A percentile compares a stretch with the other conserved stretches of the same genome.
Evolutionary conservation across 2,888 invertebrate species (phyloP).

Genomic region (Parascotia fuliginaria): DNA sequence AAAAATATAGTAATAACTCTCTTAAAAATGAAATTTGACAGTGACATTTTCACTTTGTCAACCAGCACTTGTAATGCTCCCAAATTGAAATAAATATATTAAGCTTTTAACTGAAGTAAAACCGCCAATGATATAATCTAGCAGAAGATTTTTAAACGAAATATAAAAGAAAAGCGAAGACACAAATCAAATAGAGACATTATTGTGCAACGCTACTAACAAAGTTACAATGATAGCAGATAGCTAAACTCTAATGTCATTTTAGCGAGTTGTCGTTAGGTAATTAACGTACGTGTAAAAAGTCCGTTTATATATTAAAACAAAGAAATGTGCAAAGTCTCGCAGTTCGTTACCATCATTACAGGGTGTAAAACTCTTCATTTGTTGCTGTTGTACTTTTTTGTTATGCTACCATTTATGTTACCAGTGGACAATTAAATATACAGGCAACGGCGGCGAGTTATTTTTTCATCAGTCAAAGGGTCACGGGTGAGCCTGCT

Average conservation of each 20-base stretch:
- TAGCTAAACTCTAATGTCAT: constrained; percentile 17
- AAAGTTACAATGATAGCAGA: constrained; percentile 10
- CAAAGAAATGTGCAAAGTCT: constrained; percentile 36
- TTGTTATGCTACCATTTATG: constrained; percentile 35
- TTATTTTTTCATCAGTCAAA: constrained; percentile 42
- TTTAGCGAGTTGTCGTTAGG: constrained; percentile 13
- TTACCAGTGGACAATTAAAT: constrained; percentile 36
- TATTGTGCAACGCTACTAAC: constrained; percentile 3
- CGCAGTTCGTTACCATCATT: constrained; percentile 35
- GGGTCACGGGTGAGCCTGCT: constrained; percentile 21
- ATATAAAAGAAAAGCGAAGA: neutral
- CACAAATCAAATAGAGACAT: neutral
- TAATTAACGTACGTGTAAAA: constrained; percentile 28
- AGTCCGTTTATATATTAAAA: constrained; percentile 24
- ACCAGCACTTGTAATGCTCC: too few species aligned
- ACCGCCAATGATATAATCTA: too few species aligned
- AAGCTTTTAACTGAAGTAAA: too few species aligned
- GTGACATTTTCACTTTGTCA: too few species aligned
- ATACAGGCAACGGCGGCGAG: constrained; percentile 27
- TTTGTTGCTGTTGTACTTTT: constrained; percentile 37
- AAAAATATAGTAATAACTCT: too few species aligned
- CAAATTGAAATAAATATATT: too few species aligned
- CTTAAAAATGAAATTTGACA: too few species aligned
- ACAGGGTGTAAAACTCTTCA: constrained; percentile 38
- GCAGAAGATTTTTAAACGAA: neutral